Base-by-base conservation (phyloP, 2,888 invertebrate genomes). In the Lordiphosa andalusiaca region DNA sequence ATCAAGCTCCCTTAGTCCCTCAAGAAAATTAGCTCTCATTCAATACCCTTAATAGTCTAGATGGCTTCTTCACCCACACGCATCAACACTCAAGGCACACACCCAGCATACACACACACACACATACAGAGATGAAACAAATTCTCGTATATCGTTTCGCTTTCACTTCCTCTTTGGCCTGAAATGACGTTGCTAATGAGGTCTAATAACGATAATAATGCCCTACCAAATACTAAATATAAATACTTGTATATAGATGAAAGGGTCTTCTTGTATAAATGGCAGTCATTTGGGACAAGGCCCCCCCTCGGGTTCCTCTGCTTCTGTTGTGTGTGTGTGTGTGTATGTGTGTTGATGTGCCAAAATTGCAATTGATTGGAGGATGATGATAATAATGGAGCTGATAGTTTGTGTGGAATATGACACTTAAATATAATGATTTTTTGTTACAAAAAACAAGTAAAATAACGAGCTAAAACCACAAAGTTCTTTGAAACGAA, bases 121-220 rank as follows among this genome's bases (percentile, higher is more conserved):
- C 42, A 53, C 21, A 39, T 21, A 44, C 19, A n/a, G 19, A 53
- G 40, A 9, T 19, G 41, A 21, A 38, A 41, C 13, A 40, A 39
- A 48, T 61, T 53, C 53, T 46, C 56, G 48, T 67, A 58, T 52
- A 59, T 59, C 48, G 53, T 52, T 60, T 60, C 51, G 51, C 59
- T 55, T 55, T 52, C 40, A 3, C 42, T 41, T 53, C 48, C 49
- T 48, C 37, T 41, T 44, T 46, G 13, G 40, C 39, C 57, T 30
- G 33, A 49, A 66, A 63, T 63, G 67, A 62, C 66, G 52, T 40
- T 83, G 58, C 81, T 83, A 83, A 76, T 76, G 81, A 83, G 76
- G 51, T 73, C 67, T 80, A 76, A 73, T 83, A 76, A 69, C 56
- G 50, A 76, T 75, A 76, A 83, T 73, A 49, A 65, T 36, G 61